Evolutionary conservation across 2,888 invertebrate species (phyloP).

Genomic region (Macaria notata): DNA sequence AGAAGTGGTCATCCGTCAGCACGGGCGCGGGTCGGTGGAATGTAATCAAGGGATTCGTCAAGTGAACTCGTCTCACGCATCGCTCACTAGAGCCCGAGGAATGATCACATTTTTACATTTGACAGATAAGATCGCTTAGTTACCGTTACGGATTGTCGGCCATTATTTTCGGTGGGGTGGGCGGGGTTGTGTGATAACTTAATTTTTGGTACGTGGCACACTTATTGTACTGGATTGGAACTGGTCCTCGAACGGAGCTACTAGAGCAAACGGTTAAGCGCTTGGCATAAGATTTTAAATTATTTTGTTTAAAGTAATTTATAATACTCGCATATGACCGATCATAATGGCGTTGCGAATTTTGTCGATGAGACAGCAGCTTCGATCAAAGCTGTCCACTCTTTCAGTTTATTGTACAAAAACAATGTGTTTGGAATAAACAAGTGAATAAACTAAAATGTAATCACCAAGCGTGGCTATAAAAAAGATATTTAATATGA

Average conservation of each 20-base stretch:
- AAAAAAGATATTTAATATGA: constrained; percentile 45
- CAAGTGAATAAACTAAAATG: constrained; percentile 35
- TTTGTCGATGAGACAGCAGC: too few species aligned
- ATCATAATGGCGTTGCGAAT: too few species aligned
- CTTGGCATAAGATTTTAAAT: too few species aligned
- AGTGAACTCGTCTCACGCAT: constrained; percentile 43
- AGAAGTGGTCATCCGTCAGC: constrained; percentile 66
- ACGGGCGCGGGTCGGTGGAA: constrained; percentile 60
- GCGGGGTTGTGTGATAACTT: neutral
- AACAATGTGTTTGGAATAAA: constrained; percentile 18
- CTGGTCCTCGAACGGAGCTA: too few species aligned
- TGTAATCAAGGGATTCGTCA: constrained; percentile 73
- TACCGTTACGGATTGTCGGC: constrained; percentile 16
- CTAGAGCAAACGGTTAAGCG: too few species aligned
- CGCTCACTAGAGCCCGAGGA: constrained; percentile 51
- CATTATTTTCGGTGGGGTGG: constrained; percentile 2
- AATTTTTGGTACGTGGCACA: too few species aligned
- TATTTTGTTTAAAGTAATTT: too few species aligned
- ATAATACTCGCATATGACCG: too few species aligned
- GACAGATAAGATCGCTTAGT: constrained; percentile 47
- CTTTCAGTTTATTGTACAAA: too few species aligned
- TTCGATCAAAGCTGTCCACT: too few species aligned
- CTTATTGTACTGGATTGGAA: too few species aligned
- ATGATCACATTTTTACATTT: constrained; percentile 55
- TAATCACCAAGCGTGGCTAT: constrained; percentile 37